Evolutionary conservation across 2,113 vertebrate genomes (phyloP), one percentile per base, ranked within the genome.

Genomic region (Bubo bubo): DNA sequence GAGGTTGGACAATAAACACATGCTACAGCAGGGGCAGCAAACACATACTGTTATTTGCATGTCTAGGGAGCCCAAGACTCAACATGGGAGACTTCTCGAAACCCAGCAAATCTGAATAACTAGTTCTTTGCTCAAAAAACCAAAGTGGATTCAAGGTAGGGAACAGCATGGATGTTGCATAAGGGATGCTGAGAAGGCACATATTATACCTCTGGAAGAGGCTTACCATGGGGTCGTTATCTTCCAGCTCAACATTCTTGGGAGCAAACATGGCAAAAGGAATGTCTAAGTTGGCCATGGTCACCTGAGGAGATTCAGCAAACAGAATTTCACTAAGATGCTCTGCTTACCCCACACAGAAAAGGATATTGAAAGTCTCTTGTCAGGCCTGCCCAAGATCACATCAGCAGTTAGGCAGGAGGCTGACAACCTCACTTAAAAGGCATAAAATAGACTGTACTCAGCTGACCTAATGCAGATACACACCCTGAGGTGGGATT

Each of bases 221-320:
- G 88, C 97, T 98, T 98, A 99, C 99, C 99, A 99, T 99, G 77
- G 99, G 99, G 96, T 99, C 99, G 4, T 98, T 98, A 88, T 99
- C 99, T 97, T 99, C 99, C 6, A 98, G 96, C 93, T 99, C 99
- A 96, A 99, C 97, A 81, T 98, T 98, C 97, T 99, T 99, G 88
- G 99, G 98, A 97, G 99, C 99, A 97, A 99, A 99, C 58, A 99
- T 99, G 92, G 99, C 99, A 96, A 99, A 99, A 41, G 99, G 99
- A 97, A 99, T 98, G 97, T 99, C 99, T 98, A 99, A 98, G 98
- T 98, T 98, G 77, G 99, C 98, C 92, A 99, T 98, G 53, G 99
- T 99, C 95, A 99, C 98, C 99, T 99, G 96, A 81, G 94, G 94
- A 97, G 95, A 97, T 75, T 88, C 22, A 86, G 91, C 73, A 97